A percentile compares a stretch with the other conserved stretches of the same genome.
phyloP scores from a whole-genome alignment of 2,888 invertebrate genomes.

The Latrodectus hesperus region DNA sequence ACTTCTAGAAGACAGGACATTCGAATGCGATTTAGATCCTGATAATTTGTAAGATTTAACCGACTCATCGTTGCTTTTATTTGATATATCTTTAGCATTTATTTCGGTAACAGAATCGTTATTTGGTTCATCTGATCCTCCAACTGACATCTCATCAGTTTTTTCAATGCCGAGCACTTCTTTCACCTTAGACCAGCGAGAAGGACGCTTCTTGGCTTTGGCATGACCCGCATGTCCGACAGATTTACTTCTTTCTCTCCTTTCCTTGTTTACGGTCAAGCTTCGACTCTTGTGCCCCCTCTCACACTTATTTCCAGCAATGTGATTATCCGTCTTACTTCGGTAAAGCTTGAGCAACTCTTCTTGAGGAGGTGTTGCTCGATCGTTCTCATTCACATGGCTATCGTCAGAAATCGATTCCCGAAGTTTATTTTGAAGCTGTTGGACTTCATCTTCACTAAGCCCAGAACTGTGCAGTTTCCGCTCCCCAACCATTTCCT shows the following conservation, averaged over 20 bases:
- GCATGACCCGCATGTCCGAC: conserved; percentile 80
- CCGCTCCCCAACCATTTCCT: conserved; percentile 59
- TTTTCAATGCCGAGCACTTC: conserved; percentile 83
- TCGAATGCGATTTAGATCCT: conserved; percentile 45
- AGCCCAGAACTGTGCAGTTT: conserved; percentile 53
- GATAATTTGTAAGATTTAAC: conserved; percentile 44
- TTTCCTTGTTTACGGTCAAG: conserved; percentile 54
- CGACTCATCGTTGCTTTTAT: conserved; percentile 32
- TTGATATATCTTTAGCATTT: conserved; percentile 25
- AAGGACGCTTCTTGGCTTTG: conserved; percentile 75
- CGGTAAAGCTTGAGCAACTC: conserved; percentile 38
- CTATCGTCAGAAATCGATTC: conserved; percentile 54
- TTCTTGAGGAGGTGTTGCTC: conserved; percentile 29
- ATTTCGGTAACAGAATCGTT: background rate
- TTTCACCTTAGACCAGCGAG: conserved; percentile 92
- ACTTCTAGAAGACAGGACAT: conserved; percentile 59
- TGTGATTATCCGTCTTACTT: conserved; percentile 55
- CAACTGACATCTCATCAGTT: conserved; percentile 38
- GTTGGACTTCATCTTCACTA: conserved; percentile 61
- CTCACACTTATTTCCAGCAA: conserved; percentile 45
- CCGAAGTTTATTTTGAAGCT: conserved; percentile 34
- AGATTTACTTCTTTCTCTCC: conserved; percentile 81
- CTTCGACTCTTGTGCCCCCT: conserved; percentile 56
- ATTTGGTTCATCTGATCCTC: conserved; percentile 15
- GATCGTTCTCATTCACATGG: background rate